These are phyloP conservation scores for Stenopsyche tienmushanensis DNA, from an alignment of 1,140 invertebrate species.

Conservation along the genomic window DNA sequence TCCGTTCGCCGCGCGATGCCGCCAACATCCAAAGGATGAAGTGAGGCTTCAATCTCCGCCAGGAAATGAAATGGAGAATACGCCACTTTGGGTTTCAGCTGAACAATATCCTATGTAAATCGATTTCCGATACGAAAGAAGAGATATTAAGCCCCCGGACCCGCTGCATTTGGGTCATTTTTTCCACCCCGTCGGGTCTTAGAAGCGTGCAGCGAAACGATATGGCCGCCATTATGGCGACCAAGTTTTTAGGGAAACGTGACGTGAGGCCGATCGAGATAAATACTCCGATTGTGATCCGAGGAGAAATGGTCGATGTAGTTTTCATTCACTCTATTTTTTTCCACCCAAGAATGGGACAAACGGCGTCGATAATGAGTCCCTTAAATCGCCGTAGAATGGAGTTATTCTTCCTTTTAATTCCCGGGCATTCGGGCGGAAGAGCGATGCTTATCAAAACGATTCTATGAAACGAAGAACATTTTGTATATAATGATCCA, in stretches of 20 bases:
- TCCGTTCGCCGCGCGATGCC: slow-evolving; percentile 36
- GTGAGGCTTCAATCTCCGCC: slow-evolving; percentile 32
- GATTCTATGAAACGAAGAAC: no score
- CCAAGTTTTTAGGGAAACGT: slow-evolving; percentile 12
- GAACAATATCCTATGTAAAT: slow-evolving; percentile 35
- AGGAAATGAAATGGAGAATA: slow-evolving; percentile 33
- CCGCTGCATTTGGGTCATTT: slow-evolving; percentile 36
- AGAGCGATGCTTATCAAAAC: no score
- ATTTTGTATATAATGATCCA: no score
- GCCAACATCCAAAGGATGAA: slow-evolving; percentile 27
- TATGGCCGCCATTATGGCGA: slow-evolving; percentile 11
- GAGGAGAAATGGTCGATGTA: neutral
- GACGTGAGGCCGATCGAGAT: slow-evolving; percentile 12
- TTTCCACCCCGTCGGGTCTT: slow-evolving; percentile 10
- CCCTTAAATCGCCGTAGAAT: neutral
- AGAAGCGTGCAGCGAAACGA: neutral
- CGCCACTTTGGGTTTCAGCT: slow-evolving; percentile 14
- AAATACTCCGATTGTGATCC: neutral
- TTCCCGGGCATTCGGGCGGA: no score
- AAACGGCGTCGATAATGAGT: slow-evolving; percentile 1
- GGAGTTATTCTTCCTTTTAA: neutral
- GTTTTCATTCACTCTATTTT: no score
- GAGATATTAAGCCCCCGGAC: slow-evolving; percentile 33
- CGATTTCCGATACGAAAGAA: slow-evolving; percentile 34
- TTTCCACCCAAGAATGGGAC: no score